Conservation (phyloP, 2,113 vertebrate species). For the Morone saxatilis region DNA sequence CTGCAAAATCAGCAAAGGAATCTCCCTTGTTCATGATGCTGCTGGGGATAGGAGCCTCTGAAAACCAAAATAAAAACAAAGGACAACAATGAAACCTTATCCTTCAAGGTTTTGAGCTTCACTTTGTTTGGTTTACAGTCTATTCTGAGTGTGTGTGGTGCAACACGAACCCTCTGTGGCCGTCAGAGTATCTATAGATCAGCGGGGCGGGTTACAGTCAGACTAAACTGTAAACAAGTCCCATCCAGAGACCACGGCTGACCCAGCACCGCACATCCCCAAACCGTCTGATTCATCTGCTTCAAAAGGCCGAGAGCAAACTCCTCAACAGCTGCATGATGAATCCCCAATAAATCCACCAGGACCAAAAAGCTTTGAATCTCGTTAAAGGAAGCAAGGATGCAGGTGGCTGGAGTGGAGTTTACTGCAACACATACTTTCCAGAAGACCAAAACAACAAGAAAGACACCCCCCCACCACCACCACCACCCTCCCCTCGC, state of each 20-base stretch:
- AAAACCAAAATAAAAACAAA: conserved; percentile 77
- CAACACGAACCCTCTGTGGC: conserved; percentile 77
- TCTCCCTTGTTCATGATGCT: conserved; percentile 47
- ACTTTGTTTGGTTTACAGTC: conserved; percentile 80
- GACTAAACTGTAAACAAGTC: conserved; percentile 80
- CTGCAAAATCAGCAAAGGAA: conserved; percentile 60
- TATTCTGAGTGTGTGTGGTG: conserved; percentile 79
- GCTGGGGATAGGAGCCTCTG: conserved; percentile 39
- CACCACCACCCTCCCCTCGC: background rate
- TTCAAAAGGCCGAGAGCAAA: conserved; percentile 61
- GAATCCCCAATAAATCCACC: conserved; percentile 73
- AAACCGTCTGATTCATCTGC: conserved; percentile 70
- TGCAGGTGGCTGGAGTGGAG: conserved; percentile 76
- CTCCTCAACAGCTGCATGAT: conserved; percentile 73
- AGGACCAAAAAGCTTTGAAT: conserved; percentile 64
- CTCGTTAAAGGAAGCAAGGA: conserved; percentile 64
- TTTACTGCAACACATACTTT: conserved; percentile 78
- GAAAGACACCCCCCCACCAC: background rate
- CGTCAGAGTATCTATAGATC: conserved; percentile 76
- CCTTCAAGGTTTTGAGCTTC: conserved; percentile 58
- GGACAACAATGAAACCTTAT: conserved; percentile 75
- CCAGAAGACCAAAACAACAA: conserved; percentile 75
- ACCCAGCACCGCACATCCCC: conserved; percentile 60
- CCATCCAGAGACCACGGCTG: conserved; percentile 67
- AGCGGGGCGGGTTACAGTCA: conserved; percentile 63